Evolutionary conservation across 2,797 vertebrate species (phyloP).

Genomic region (Tamandua tetradactyla): DNA sequence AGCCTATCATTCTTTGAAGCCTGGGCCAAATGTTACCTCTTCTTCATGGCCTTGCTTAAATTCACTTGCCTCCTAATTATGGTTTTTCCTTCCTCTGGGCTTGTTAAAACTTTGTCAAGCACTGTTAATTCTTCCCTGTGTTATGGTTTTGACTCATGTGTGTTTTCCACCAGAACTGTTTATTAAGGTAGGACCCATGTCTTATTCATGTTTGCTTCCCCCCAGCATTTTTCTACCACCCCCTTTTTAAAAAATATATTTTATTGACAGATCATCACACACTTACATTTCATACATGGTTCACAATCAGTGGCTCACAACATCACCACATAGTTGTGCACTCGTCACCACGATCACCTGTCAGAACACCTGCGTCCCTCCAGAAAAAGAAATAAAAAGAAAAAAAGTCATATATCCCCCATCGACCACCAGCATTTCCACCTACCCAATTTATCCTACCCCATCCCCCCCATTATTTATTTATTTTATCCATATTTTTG

Average conservation of each 20-base stretch:
- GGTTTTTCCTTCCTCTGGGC: background rate
- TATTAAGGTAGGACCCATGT: background rate
- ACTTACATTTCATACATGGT: no score
- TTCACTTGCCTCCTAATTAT: background rate
- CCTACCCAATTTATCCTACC: no score
- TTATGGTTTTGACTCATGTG: background rate
- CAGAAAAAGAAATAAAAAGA: no score
- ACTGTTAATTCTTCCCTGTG: background rate
- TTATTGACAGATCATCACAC: no score
- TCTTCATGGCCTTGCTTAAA: background rate
- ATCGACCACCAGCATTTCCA: no score
- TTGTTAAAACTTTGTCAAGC: constrained; percentile 26
- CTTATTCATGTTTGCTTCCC: constrained; percentile 45
- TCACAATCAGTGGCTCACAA: no score
- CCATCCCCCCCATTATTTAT: no score
- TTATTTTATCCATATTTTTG: no score
- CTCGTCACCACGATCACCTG: no score
- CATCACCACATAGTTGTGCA: no score
- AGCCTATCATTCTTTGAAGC: background rate
- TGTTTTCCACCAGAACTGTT: constrained; percentile 13
- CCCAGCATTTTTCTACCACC: background rate
- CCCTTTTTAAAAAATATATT: background rate
- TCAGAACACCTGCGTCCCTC: no score
- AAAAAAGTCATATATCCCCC: no score
- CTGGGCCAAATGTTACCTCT: background rate